Base-by-base conservation (phyloP, 1,140 invertebrate species). In the Sycophila sp. region DNA sequence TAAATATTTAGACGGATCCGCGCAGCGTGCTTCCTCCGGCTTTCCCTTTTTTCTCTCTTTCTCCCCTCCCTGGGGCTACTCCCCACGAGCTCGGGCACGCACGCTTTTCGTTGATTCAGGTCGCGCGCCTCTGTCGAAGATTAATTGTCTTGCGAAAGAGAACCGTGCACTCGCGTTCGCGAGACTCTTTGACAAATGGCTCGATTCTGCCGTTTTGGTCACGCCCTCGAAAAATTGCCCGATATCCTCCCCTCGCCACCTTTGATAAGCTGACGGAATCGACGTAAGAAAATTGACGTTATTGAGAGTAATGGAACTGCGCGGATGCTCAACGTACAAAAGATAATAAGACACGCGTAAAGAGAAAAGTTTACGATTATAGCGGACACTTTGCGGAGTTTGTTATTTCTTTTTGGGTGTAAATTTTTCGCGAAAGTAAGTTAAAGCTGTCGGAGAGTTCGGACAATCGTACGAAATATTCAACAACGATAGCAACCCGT, bases 1-100 rank as follows among this genome's bases (percentile, higher is more conserved):
- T 45, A 59, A 71, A 68, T 59, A 64, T 65, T 53, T 60, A 36
- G 58, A 68, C 65, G 34, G 38, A 36, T 17, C 17, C 26, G 26
- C 19, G n/a, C 15, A 47, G 0, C 38, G 11, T 22, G 28, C 40
- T 24, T 24, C 26, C 30, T 42, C 28, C 36, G 11, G 22, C 34
- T 64, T 11, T 59, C 28, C 19, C 2, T n/a, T 11, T 28, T 8
- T 2, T 42, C 22, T 13, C 22, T 28, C 58, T 60, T 17, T 38
- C 24, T 60, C 24, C 2, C 15, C 4, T 32, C n/a, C n/a, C 36
- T 22, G 22, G 11, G 8, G 49, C 22, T 15, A 11, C 2, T 19
- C 5, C 2, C 13, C 11, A 6, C 26, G 11, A 4, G 5, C 42
- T 34, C 7, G n/a, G n/a, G n/a, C n/a, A n/a, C n/a, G n/a, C 38